Percentiles rank a stretch among this genome's conserved stretches.
phyloP scores from a whole-genome alignment of 2,113 vertebrate genomes.

The Seriola rivoliana region DNA sequence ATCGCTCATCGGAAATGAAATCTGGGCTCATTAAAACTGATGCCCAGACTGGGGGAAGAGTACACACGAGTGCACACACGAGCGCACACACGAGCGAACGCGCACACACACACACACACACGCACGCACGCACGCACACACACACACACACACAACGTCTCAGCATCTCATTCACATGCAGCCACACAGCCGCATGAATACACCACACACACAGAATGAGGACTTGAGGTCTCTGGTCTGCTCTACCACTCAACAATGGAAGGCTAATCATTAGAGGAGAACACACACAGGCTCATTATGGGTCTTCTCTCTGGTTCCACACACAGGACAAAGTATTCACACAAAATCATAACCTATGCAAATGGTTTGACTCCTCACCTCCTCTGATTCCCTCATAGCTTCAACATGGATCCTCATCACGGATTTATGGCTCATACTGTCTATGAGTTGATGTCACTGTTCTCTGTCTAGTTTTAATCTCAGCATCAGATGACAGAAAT shows the following conservation, averaged over 20 bases:
- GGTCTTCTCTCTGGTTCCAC: too few species aligned
- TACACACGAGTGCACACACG: slow-evolving; percentile 27
- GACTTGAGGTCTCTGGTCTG: slow-evolving; percentile 42
- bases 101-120: slow-evolving; percentile 38
- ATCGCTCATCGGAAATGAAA: slow-evolving; percentile 99
- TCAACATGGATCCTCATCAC: too few species aligned
- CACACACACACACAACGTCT: slow-evolving; percentile 9
- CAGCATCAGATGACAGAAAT: too few species aligned
- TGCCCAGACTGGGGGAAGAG: slow-evolving; percentile 84
- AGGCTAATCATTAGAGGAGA: slow-evolving; percentile 59
- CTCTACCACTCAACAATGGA: slow-evolving; percentile 62
- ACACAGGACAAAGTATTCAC: too few species aligned
- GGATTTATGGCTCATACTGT: too few species aligned
- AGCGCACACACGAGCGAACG: not conserved
- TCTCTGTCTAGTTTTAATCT: too few species aligned
- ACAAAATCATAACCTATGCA: too few species aligned
- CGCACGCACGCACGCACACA: slow-evolving; percentile 38
- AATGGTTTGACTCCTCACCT: too few species aligned
- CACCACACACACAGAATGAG: slow-evolving; percentile 34
- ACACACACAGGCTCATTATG: not conserved
- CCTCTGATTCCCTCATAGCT: too few species aligned
- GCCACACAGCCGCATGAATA: slow-evolving; percentile 33
- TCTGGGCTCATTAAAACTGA: slow-evolving; percentile 97
- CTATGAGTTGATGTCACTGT: too few species aligned
- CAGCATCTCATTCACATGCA: slow-evolving; percentile 27